Evolutionary conservation across 2,888 invertebrate species (phyloP), one percentile per base, ranked within the genome.

Genomic region (Phlogophora meticulosa): DNA sequence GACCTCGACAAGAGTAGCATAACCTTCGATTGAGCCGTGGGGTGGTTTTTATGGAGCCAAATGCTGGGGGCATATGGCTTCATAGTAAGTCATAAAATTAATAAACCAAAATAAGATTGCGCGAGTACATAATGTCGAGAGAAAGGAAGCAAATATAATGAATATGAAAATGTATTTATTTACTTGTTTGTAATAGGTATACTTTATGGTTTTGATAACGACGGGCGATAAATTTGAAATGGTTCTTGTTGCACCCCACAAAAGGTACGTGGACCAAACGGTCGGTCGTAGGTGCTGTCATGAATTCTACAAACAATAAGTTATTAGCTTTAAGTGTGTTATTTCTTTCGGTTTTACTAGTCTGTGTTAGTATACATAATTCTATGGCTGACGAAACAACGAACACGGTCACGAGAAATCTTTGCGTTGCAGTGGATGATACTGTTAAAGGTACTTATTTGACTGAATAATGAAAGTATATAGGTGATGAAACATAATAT

Each of bases 371-470:
- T 48, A 4, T 43, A 10, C 34, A 59, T 56, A n/a, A n/a, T 38
- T 36, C 22, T 28, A 38, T 34, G 28, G n/a, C n/a, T 10, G 22
- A n/a, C 15, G 5, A 15, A 36, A 1, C 22, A 45, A 11, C 17
- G 4, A 0, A 0, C 9, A 2, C 4, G 9, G 17, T 1, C 7
- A 58, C 32, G 17, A 43, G 9, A 20, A 22, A 40, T 11, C 2
- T 57, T 36, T 73, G 72, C 32, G 2, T 72, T 7, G 0, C 36
- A 17, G 9, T 0, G 5, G 63, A 72, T 57, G 7, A 52, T 0
- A 48, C 63, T 20, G 5, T 78, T 4, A 56, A 52, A 78, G 72
- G 72, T 72, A 72, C 32, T 45, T 10, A 17, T 13, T 9, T 62
- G 24, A 24, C 9, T 20, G 11, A 34, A 34, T 34, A 7, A 38